phyloP scores from a whole-genome alignment of 2,797 vertebrate species.

The Muscicapa comitata region DNA sequence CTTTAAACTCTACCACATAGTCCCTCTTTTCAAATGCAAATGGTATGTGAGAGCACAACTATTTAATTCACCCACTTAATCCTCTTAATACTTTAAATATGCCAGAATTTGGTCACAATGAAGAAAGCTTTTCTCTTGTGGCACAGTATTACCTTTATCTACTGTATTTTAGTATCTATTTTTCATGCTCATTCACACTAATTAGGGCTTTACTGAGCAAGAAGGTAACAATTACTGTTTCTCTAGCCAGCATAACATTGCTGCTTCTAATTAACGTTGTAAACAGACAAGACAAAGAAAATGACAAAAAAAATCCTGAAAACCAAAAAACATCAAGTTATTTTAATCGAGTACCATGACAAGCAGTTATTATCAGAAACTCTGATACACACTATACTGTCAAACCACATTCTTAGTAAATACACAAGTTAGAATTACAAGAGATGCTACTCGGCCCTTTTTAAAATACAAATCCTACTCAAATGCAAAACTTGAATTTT shows the following conservation, averaged over 20 bases:
- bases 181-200: not conserved
- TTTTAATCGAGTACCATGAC: not conserved
- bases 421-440: not conserved
- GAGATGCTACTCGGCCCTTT: not conserved
- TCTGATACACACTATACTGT: not conserved
- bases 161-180: not conserved
- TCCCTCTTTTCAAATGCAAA: not conserved
- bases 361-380: not conserved
- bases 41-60: not conserved
- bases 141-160: not conserved
- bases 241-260: not conserved
- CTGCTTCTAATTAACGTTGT: not conserved
- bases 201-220: not conserved
- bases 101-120: not conserved
- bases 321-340: not conserved
- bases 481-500: not conserved
- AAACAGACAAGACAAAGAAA: not conserved
- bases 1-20: not conserved
- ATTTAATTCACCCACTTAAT: conserved; percentile 16
- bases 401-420: not conserved
- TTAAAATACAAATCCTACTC: not conserved
- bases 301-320: not conserved
- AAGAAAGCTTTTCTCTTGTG: conserved; percentile 3
- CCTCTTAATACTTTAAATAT: conserved; percentile 20
- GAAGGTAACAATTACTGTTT: not conserved